phyloP scores from a whole-genome alignment of 2,888 invertebrate species.

The Drosophila longiperda region DNA sequence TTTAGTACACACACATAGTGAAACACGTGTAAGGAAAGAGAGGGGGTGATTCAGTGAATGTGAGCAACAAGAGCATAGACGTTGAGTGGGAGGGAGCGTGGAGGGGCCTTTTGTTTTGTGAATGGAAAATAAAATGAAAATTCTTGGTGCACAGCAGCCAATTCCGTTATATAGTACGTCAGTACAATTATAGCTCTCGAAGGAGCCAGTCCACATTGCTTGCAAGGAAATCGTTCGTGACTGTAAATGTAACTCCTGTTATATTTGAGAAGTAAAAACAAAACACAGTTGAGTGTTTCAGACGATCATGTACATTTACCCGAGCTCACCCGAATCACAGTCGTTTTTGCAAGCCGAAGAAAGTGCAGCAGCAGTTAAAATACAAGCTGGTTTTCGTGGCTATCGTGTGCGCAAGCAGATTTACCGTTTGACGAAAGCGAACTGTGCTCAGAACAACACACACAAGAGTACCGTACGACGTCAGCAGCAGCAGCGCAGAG shows the following conservation, averaged over 20 bases:
- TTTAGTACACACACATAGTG: constrained; percentile 21
- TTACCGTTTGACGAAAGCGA: constrained; percentile 57
- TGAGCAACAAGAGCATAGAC: constrained; percentile 39
- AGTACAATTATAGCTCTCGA: constrained; percentile 69
- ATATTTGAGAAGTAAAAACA: constrained; percentile 7
- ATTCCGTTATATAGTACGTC: constrained; percentile 60
- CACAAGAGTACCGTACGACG: constrained; percentile 47
- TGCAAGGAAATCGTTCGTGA: constrained; percentile 13
- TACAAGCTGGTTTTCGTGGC: constrained; percentile 87
- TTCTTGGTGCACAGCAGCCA: constrained; percentile 66
- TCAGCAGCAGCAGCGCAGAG: constrained; percentile 32
- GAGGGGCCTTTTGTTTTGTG: constrained; percentile 69
- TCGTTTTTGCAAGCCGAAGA: constrained; percentile 81
- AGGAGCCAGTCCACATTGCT: constrained; percentile 56
- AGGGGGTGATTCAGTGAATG: constrained; percentile 29
- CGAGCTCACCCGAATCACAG: constrained; percentile 84
- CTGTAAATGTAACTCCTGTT: constrained; percentile 32
- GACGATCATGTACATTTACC: constrained; percentile 84
- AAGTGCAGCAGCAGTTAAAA: constrained; percentile 86
- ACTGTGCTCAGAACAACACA: constrained; percentile 23
- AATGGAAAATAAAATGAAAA: constrained; percentile 74
- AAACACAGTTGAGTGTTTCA: constrained; percentile 28
- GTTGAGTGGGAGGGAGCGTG: constrained; percentile 35
- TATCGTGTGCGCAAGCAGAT: constrained; percentile 86
- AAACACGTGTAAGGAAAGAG: constrained; percentile 23